Percentiles rank a stretch among this genome's conserved stretches.
phyloP scores from a whole-genome alignment of 2,888 invertebrate species.

The Drosophila mercatorum region DNA sequence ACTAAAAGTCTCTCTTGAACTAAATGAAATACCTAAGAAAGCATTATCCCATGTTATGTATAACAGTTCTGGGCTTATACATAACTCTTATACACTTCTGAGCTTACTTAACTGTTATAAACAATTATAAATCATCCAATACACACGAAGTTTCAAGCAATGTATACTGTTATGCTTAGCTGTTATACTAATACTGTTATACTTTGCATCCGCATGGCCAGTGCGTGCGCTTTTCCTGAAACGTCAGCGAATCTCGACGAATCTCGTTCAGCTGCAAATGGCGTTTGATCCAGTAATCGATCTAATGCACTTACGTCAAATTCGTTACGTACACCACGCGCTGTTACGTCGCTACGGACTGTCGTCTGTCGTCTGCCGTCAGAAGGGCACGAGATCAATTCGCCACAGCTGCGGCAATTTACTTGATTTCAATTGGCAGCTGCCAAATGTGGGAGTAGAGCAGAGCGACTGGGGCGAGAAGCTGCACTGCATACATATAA shows the following conservation, averaged over 20 bases:
- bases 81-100: background rate
- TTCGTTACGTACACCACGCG: background rate
- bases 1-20: background rate
- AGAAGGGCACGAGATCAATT: conserved; percentile 42
- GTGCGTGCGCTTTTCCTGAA: conserved; percentile 51
- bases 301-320: conserved; percentile 65
- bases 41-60: background rate
- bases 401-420: conserved; percentile 64
- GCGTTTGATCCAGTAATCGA: conserved; percentile 10
- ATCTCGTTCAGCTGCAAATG: conserved; percentile 27
- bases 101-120: background rate
- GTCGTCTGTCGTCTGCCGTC: background rate
- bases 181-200: conserved; percentile 20
- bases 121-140: background rate
- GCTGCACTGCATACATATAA: conserved; percentile 45
- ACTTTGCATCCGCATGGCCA: conserved; percentile 62
- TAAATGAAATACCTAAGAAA: background rate
- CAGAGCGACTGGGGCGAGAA: conserved; percentile 51
- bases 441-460: conserved; percentile 8
- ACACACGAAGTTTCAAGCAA: background rate
- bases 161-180: background rate
- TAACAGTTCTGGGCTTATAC: background rate
- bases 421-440: conserved; percentile 51
- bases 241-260: conserved; percentile 27
- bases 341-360: background rate